A percentile compares a stretch with the other conserved stretches of the same genome.
phyloP scores from a whole-genome alignment of 2,797 vertebrate species.

The Aythya fuligula region DNA sequence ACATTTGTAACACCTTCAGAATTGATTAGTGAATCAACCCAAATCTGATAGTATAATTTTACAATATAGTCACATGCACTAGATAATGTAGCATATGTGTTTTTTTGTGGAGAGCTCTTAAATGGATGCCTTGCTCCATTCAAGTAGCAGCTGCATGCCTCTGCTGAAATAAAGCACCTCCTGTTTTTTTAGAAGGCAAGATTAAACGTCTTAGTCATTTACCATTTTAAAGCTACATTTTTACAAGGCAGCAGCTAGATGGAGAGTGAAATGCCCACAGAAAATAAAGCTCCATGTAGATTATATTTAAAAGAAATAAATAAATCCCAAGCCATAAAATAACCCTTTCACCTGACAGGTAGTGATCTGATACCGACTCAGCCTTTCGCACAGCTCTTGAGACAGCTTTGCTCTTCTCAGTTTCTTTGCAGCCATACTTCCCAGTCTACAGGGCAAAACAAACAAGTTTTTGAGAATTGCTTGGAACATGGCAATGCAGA shows the following conservation, averaged over 20 bases:
- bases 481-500: background rate
- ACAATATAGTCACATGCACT: background rate
- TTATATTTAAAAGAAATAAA: background rate
- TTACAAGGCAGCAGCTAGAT: background rate
- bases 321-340: background rate
- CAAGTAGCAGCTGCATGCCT: background rate
- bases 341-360: conserved; percentile 80
- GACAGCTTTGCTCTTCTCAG: conserved; percentile 79
- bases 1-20: background rate
- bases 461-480: background rate
- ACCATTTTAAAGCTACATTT: background rate
- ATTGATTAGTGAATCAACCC: background rate
- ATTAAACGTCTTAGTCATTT: background rate
- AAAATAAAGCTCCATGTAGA: conserved; percentile 10
- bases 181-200: background rate
- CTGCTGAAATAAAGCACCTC: background rate
- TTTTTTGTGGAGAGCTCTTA: background rate
- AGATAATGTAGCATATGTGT: background rate
- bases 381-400: conserved; percentile 80
- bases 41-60: background rate
- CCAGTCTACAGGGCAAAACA: background rate
- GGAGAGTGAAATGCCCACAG: background rate
- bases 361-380: conserved; percentile 80
- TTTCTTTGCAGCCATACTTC: conserved; percentile 81
- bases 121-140: background rate